These are phyloP conservation scores for Opisthograptis luteolata DNA, from an alignment of 2,888 invertebrate genomes.

Conservation along the genomic window DNA sequence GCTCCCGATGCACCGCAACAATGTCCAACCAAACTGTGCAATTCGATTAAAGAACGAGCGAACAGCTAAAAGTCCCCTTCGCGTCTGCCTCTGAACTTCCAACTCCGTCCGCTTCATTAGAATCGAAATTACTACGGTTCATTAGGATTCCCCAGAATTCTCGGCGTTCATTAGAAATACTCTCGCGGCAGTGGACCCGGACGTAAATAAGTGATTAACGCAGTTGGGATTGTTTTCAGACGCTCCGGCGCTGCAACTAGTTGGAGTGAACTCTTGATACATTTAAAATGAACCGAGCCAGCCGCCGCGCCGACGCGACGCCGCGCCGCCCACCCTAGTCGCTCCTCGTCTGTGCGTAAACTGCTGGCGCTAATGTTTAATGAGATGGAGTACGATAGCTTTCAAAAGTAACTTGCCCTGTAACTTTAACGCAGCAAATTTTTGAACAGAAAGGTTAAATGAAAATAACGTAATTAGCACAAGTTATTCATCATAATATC, in stretches of 20 bases:
- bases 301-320: slow-evolving; percentile 30
- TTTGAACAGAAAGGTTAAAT: too few species aligned
- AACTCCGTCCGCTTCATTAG: slow-evolving; percentile 70
- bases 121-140: slow-evolving; percentile 81
- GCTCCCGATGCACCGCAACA: slow-evolving; percentile 64
- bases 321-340: slow-evolving; percentile 16
- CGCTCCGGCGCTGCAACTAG: slow-evolving; percentile 64
- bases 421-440: too few species aligned
- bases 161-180: slow-evolving; percentile 79
- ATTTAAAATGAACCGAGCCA: slow-evolving; percentile 71
- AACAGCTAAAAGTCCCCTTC: slow-evolving; percentile 50
- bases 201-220: slow-evolving; percentile 84
- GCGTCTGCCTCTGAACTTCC: slow-evolving; percentile 49
- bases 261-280: slow-evolving; percentile 71
- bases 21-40: slow-evolving; percentile 61
- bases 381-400: slow-evolving; percentile 53
- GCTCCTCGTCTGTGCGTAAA: slow-evolving; percentile 32
- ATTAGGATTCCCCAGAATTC: slow-evolving; percentile 78
- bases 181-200: slow-evolving; percentile 70
- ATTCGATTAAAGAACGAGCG: slow-evolving; percentile 63
- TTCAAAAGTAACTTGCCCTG: too few species aligned
- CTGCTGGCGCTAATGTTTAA: slow-evolving; percentile 61
- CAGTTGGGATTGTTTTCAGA: slow-evolving; percentile 82
- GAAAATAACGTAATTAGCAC: too few species aligned
- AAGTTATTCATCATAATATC: too few species aligned